Conservation (phyloP, 2,888 invertebrate species). For the Drosophila paucipuncta region DNA sequence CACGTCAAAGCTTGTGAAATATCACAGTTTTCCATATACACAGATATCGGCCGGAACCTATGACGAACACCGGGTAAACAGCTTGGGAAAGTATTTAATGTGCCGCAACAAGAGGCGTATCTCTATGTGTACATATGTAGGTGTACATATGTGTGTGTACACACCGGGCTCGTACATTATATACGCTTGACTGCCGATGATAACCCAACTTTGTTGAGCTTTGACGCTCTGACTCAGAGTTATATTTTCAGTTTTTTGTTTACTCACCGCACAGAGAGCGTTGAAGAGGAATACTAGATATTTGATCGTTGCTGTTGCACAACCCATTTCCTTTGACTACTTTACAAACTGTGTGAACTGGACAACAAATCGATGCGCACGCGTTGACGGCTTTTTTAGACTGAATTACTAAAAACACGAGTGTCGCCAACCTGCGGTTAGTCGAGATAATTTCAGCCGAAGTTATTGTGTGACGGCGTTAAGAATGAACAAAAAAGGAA, state of each 20-base stretch:
- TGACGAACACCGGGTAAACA: conserved; percentile 8
- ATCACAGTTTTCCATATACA: conserved; percentile 1
- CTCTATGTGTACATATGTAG: not conserved
- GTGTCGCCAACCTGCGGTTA: conserved; percentile 28
- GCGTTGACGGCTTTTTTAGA: conserved; percentile 45
- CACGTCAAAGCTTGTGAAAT: conserved; percentile 6
- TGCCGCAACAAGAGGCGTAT: conserved; percentile 28
- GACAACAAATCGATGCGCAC: conserved; percentile 29
- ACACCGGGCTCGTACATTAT: conserved; percentile 1
- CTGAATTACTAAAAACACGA: conserved; percentile 53
- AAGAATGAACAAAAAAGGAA: conserved; percentile 12
- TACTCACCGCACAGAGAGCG: conserved; percentile 75
- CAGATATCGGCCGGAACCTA: conserved; percentile 6
- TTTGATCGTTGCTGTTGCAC: conserved; percentile 70
- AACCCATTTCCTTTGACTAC: conserved; percentile 62
- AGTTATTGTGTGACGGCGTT: conserved; percentile 39
- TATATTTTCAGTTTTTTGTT: not conserved
- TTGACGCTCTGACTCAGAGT: conserved; percentile 16
- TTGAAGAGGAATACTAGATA: conserved; percentile 71
- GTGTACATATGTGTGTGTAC: not conserved
- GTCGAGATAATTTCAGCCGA: conserved; percentile 54
- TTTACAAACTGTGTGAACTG: not conserved
- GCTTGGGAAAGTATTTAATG: conserved; percentile 9
- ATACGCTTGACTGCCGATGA: conserved; percentile 38
- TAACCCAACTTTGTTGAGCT: conserved; percentile 33